These are phyloP conservation scores for Acanthoscelides obtectus DNA, from an alignment of 2,888 invertebrate genomes.

Conservation along the genomic window DNA sequence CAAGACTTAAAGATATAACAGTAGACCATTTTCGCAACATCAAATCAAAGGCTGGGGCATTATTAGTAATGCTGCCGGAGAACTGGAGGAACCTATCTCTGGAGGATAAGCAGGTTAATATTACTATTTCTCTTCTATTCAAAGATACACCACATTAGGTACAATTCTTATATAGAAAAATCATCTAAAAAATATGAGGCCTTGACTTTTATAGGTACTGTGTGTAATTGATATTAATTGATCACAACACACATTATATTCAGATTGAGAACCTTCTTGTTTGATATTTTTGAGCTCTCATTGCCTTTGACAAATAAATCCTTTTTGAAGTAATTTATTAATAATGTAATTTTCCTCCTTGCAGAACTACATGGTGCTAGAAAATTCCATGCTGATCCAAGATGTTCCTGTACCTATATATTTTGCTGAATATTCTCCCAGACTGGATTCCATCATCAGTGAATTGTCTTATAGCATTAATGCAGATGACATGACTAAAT, in stretches of 20 bases:
- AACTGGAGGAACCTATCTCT: slow-evolving; percentile 59
- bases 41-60: slow-evolving; percentile 74
- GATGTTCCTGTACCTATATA: slow-evolving; percentile 84
- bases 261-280: too few species aligned
- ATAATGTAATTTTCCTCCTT: slow-evolving; percentile 9
- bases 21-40: slow-evolving; percentile 73
- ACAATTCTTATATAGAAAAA: neutral
- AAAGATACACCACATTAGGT: neutral
- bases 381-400: slow-evolving; percentile 72
- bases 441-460: slow-evolving; percentile 68
- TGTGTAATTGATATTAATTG: too few species aligned
- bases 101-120: slow-evolving; percentile 65
- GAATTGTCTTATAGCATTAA: slow-evolving; percentile 69
- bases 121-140: too few species aligned
- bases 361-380: slow-evolving; percentile 70
- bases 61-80: slow-evolving; percentile 78
- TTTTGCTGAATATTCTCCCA: slow-evolving; percentile 71
- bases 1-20: slow-evolving; percentile 74
- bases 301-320: too few species aligned
- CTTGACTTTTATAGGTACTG: too few species aligned
- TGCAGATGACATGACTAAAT: slow-evolving; percentile 66
- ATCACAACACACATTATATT: too few species aligned
- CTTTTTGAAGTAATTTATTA: slow-evolving; percentile 3
- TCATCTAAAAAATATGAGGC: too few species aligned
- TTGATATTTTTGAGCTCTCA: too few species aligned